A percentile compares a stretch with the other conserved stretches of the same genome.
These are phyloP conservation scores for Arctopsyche grandis DNA, from an alignment of 1,140 invertebrate species.

Conservation along the genomic window DNA sequence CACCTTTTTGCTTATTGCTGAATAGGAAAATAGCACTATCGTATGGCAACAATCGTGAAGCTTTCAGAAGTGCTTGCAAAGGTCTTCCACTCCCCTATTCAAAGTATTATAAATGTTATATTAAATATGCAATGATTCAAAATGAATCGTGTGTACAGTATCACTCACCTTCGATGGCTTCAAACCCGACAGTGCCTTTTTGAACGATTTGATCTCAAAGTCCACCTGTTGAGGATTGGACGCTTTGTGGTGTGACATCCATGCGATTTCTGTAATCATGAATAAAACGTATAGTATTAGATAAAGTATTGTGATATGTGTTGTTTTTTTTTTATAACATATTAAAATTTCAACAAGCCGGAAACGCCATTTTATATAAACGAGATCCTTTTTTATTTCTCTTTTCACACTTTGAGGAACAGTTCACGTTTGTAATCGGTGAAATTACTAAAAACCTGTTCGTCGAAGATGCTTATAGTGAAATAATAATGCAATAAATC, in stretches of 20 bases:
- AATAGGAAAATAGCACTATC: constrained; percentile 69
- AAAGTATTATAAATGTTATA: no score
- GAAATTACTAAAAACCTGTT: constrained; percentile 13
- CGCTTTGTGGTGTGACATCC: constrained; percentile 50
- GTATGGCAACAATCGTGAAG: constrained; percentile 67
- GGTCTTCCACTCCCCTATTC: constrained; percentile 27
- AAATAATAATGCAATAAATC: constrained; percentile 22
- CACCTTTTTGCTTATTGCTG: constrained; percentile 28
- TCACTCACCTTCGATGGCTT: constrained; percentile 45
- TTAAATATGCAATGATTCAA: no score
- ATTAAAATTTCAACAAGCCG: no score
- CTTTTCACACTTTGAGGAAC: neutral
- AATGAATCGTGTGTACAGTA: neutral
- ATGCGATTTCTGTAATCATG: constrained; percentile 47
- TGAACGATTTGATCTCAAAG: constrained; percentile 43
- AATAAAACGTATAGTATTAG: neutral
- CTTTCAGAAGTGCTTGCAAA: constrained; percentile 50
- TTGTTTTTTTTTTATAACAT: no score
- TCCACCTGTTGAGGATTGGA: constrained; percentile 24
- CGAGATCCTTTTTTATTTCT: no score
- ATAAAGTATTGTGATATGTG: no score
- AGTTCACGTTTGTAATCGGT: neutral
- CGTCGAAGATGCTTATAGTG: constrained; percentile 2
- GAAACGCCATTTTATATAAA: no score
- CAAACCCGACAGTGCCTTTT: constrained; percentile 45